Evolutionary conservation across 1,140 invertebrate genomes (phyloP).

Genomic region (Saccostrea glomerata): DNA sequence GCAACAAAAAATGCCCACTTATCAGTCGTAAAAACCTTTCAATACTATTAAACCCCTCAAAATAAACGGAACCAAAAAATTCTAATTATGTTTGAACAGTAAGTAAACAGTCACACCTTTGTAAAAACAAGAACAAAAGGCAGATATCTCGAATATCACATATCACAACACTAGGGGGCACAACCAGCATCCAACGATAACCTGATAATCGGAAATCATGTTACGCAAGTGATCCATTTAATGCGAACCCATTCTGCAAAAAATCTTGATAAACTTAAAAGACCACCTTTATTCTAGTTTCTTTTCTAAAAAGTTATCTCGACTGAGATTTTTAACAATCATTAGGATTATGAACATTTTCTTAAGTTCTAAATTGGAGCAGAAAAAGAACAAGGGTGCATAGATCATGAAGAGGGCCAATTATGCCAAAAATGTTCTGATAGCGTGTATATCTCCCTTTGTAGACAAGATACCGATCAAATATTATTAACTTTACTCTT

Average conservation of each 20-base stretch:
- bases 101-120: constrained; percentile 9
- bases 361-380: background rate
- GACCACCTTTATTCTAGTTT: background rate
- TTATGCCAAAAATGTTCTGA: background rate
- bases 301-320: background rate
- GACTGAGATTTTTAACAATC: background rate
- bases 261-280: background rate
- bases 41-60: background rate
- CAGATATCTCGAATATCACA: background rate
- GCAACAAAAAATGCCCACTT: background rate
- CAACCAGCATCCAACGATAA: background rate
- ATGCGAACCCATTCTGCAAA: background rate
- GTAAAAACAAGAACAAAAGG: background rate
- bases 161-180: background rate
- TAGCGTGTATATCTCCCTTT: background rate
- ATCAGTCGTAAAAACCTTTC: background rate
- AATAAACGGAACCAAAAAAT: background rate
- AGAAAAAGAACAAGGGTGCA: background rate
- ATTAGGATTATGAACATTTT: background rate
- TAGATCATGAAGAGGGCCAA: background rate
- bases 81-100: background rate
- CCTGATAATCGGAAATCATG: background rate
- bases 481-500: background rate
- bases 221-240: background rate
- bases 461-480: background rate